A percentile compares a stretch with the other conserved stretches of the same genome.
These are phyloP conservation scores for Neodon shergylaensis DNA, from an alignment of 2,113 vertebrate genomes.

Conservation along the genomic window DNA sequence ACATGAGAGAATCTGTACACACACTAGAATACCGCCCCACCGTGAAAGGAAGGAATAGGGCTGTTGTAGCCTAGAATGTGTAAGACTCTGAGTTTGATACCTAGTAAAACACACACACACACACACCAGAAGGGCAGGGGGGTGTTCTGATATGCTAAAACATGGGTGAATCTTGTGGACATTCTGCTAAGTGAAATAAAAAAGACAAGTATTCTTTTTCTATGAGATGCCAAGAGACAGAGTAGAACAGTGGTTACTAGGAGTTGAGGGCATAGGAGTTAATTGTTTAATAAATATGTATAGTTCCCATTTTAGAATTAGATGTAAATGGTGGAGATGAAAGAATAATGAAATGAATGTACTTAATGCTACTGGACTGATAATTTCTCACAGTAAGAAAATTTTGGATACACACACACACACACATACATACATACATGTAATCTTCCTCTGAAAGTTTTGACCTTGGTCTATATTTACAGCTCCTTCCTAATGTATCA, in stretches of 20 bases:
- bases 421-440: background rate
- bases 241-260: background rate
- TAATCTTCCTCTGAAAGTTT: background rate
- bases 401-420: background rate
- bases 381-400: background rate
- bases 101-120: background rate
- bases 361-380: background rate
- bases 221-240: background rate
- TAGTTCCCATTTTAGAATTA: background rate
- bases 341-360: background rate
- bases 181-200: background rate
- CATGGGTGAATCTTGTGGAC: background rate
- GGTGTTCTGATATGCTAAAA: background rate
- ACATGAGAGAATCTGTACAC: background rate
- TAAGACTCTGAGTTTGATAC: background rate
- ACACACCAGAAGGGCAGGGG: background rate
- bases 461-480: background rate
- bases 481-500: background rate
- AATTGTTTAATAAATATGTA: background rate
- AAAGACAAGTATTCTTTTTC: background rate
- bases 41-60: background rate
- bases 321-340: background rate
- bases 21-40: background rate
- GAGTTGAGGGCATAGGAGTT: background rate
- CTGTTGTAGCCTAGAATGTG: background rate